Evolutionary conservation across 1,140 invertebrate genomes (phyloP).

Genomic region (Aphis craccivora): DNA sequence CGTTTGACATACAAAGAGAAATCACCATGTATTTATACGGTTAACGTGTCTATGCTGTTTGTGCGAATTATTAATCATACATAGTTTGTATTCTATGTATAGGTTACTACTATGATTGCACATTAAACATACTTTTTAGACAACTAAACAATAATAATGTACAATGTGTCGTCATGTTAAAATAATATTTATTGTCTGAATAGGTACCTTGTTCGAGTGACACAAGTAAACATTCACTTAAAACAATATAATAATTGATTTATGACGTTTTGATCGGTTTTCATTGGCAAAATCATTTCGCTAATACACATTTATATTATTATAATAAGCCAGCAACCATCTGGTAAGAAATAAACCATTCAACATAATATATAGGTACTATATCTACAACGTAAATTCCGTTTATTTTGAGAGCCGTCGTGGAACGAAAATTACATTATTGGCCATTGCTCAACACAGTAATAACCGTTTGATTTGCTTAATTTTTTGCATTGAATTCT

Average conservation of each 20-base stretch:
- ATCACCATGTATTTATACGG: neutral
- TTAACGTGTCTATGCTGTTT: neutral
- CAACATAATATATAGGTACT: neutral
- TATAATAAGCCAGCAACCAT: neutral
- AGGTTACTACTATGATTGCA: neutral
- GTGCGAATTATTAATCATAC: neutral
- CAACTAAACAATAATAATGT: neutral
- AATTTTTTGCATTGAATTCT: neutral
- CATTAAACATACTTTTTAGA: neutral
- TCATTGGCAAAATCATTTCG: neutral
- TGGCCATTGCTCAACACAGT: neutral
- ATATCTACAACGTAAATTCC: neutral
- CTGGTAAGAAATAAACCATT: neutral
- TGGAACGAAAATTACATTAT: neutral
- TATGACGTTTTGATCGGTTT: neutral
- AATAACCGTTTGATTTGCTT: neutral
- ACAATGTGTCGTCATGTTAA: neutral
- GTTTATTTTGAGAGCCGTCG: neutral
- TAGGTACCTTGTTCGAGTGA: neutral
- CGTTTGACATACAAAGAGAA: neutral
- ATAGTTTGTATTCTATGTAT: neutral
- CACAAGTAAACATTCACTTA: neutral
- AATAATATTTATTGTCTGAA: neutral
- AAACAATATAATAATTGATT: neutral
- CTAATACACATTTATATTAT: neutral